A percentile compares a stretch with the other conserved stretches of the same genome.
Conservation (phyloP, 1,140 invertebrate genomes). For the Drosophila biarmipes region DNA sequence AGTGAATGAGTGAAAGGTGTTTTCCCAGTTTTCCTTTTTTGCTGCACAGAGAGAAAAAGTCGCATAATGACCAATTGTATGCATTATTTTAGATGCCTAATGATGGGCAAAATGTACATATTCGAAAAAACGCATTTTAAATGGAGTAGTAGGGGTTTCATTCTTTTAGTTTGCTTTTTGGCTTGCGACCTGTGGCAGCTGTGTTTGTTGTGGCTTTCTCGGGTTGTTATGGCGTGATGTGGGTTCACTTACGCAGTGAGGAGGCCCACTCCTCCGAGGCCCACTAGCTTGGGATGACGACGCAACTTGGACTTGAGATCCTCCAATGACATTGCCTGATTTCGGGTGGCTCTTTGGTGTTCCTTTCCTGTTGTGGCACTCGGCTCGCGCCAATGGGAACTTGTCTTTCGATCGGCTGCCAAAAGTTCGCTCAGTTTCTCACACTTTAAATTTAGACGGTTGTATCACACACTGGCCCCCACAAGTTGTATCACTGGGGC, state of each 20-base stretch:
- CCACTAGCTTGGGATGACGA: conserved; percentile 75
- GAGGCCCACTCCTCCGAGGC: conserved; percentile 73
- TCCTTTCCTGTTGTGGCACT: conserved; percentile 26
- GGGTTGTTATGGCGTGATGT: conserved; percentile 21
- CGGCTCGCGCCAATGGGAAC: conserved; percentile 26
- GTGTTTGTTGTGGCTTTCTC: conserved; percentile 8
- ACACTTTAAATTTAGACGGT: conserved; percentile 63
- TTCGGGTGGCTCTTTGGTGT: conserved; percentile 12
- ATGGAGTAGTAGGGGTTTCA: neutral
- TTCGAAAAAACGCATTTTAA: neutral
- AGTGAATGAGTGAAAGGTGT: neutral
- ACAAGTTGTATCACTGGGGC: conserved; percentile 35
- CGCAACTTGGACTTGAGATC: conserved; percentile 68
- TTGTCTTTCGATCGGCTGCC: conserved; percentile 36
- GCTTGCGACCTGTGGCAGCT: conserved; percentile 22
- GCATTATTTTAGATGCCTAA: neutral
- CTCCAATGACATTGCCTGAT: conserved; percentile 74
- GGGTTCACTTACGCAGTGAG: conserved; percentile 76
- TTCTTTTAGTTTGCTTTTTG: neutral
- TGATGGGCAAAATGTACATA: neutral
- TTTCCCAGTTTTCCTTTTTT: conserved; percentile 10
- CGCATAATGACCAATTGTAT: neutral
- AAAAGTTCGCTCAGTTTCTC: conserved; percentile 63
- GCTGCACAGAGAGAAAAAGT: neutral
- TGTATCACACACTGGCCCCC: conserved; percentile 37